Evolutionary conservation across 2,113 vertebrate genomes (phyloP).

Genomic region (Danionella cerebrum): DNA sequence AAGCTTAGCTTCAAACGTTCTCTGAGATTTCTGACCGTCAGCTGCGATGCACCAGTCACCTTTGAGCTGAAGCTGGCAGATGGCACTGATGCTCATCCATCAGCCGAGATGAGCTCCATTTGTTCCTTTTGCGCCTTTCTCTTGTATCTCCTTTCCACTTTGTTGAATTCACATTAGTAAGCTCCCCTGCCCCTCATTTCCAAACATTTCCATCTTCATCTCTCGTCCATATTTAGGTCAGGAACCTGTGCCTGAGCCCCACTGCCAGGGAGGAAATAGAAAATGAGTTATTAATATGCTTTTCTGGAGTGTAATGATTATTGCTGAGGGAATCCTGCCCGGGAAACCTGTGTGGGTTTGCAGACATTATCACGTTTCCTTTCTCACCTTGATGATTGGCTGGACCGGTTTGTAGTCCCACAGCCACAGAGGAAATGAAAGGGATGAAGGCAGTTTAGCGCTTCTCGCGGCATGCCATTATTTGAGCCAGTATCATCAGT

Average conservation of each 20-base stretch:
- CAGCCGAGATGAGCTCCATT: not conserved
- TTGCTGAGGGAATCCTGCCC: not conserved
- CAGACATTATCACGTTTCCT: constrained; percentile 2
- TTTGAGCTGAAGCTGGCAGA: not conserved
- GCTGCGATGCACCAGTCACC: constrained; percentile 14
- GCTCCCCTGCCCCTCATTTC: constrained; percentile 13
- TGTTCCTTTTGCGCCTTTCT: not conserved
- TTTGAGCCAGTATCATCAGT: not conserved
- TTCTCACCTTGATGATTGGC: constrained; percentile 3
- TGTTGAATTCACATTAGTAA: not conserved
- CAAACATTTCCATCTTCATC: constrained; percentile 7
- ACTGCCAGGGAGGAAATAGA: not conserved
- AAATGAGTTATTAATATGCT: constrained; percentile 15
- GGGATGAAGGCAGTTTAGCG: no score
- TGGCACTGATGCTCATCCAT: not conserved
- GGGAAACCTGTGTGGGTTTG: constrained; percentile 2
- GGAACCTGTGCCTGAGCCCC: not conserved
- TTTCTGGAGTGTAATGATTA: constrained; percentile 11
- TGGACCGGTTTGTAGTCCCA: not conserved
- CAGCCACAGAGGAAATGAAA: not conserved
- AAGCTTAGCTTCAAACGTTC: constrained; percentile 11
- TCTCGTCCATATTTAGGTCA: constrained; percentile 1
- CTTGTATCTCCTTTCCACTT: not conserved
- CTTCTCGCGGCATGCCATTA: no score
- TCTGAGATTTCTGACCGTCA: not conserved